Base-by-base conservation (phyloP, 2,888 invertebrate species). In the Crepidodera aurea region DNA sequence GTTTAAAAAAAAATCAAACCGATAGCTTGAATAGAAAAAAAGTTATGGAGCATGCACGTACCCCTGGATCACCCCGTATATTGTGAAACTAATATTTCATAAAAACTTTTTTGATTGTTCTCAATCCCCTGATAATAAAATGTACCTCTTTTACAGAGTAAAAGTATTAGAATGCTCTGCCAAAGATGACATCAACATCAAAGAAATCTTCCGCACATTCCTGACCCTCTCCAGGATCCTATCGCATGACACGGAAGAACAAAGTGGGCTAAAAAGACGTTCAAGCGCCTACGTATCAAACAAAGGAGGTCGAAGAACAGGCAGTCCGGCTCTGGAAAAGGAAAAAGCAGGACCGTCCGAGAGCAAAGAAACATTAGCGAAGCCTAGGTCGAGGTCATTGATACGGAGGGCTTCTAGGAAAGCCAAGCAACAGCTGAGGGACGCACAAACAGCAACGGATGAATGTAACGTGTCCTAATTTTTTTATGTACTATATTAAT, bases 351-450 rank as follows among this genome's bases (percentile, higher is more conserved):
- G 76, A 18, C 76, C 67, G 37, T 75, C 73, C 51, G 72, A 76
- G 59, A 70, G 73, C 60, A 69, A 76, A 56, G 68, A 73, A 22
- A 69, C 67, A 12, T 60, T 73, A 63, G 69, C 74, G 48, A 82
- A 82, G 65, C 82, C 80, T 10, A 73, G 81, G 27, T 80, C 82
- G 25, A 71, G 82, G 53, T 91, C 91, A 64, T 85, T 93, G 64
- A 93, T 93, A 71, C 84, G 93, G 68, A 85, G 93, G 65, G 89
- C 91, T 62, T 91, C 91, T 74, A 86, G 90, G 70, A 92, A 91
- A 81, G 87, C 90, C 65, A 90, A 90, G 75, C 90, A 91, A 76
- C 91, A 91, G 82, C 88, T 90, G 71, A 84, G 89, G 69, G 90
- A 90, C 73, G 87, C 88, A 44, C 87, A 89, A 69, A 83, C 78